Evolutionary conservation across 2,888 invertebrate species (phyloP).

Genomic region (Macrosoma leucophasiata): DNA sequence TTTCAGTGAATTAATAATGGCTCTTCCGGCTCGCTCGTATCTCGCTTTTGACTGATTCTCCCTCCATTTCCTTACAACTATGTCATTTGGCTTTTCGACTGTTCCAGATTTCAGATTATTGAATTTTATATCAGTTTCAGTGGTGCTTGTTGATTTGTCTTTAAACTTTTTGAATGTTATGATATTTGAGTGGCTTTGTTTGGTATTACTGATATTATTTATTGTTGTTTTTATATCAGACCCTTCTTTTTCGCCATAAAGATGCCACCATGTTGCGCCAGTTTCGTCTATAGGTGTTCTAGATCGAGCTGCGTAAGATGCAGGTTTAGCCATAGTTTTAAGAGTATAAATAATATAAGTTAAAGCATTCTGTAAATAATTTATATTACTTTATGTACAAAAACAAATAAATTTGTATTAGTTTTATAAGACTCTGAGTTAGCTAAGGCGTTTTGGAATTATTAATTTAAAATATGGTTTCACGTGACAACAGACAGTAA

Average conservation of each 20-base stretch:
- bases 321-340: too few relatives aligned
- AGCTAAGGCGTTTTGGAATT: too few relatives aligned
- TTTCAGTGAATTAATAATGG: slow-evolving; percentile 64
- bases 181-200: slow-evolving; percentile 3
- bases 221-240: slow-evolving; percentile 26
- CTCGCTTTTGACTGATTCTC: slow-evolving; percentile 50
- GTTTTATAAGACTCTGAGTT: too few relatives aligned
- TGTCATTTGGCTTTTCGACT: slow-evolving; percentile 41
- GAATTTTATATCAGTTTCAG: slow-evolving; percentile 22
- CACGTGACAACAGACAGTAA: too few relatives aligned
- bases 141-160: slow-evolving; percentile 38
- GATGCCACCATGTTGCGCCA: slow-evolving; percentile 52
- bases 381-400: too few relatives aligned
- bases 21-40: slow-evolving; percentile 54
- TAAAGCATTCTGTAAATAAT: too few relatives aligned
- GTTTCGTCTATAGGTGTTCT: slow-evolving; percentile 52
- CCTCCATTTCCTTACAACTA: slow-evolving; percentile 58
- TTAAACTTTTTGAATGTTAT: slow-evolving; percentile 22
- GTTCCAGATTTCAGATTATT: slow-evolving; percentile 28
- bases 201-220: slow-evolving; percentile 1
- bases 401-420: too few relatives aligned
- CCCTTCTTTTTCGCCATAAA: slow-evolving; percentile 32
- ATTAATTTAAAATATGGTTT: too few relatives aligned
- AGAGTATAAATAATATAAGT: too few relatives aligned
- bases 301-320: slow-evolving; percentile 57